A percentile compares a stretch with the other conserved stretches of the same genome.
Conservation (phyloP, 2,797 vertebrate genomes). For the Notamacropus eugenii region DNA sequence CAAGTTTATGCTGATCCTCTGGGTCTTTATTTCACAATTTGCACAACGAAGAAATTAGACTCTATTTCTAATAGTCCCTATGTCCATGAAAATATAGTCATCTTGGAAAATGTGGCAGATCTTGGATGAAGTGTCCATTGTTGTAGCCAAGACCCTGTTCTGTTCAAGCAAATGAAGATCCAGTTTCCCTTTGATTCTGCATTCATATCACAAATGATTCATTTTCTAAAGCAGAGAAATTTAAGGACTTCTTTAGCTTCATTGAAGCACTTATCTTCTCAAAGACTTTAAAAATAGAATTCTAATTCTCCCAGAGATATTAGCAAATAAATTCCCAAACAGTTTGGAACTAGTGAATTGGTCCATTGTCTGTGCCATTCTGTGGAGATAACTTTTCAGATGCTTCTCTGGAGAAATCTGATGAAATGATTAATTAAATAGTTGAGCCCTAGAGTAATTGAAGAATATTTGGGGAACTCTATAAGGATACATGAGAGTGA, state of each 20-base stretch:
- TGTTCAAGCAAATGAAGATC: background rate
- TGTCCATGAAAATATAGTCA: background rate
- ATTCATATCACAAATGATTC: slow-evolving; percentile 20
- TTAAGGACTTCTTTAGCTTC: slow-evolving; percentile 14
- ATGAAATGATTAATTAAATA: slow-evolving; percentile 78
- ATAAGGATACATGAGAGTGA: slow-evolving; percentile 63
- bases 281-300: background rate
- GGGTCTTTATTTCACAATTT: background rate
- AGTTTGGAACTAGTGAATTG: slow-evolving; percentile 6
- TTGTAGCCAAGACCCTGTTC: background rate
- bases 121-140: background rate
- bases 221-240: slow-evolving; percentile 37
- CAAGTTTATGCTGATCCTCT: background rate
- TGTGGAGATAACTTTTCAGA: slow-evolving; percentile 51
- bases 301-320: background rate
- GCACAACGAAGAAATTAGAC: background rate
- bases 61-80: background rate
- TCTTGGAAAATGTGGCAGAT: background rate
- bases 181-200: background rate
- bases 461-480: slow-evolving; percentile 67
- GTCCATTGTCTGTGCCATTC: background rate
- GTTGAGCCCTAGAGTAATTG: slow-evolving; percentile 62
- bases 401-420: slow-evolving; percentile 68
- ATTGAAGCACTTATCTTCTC: slow-evolving; percentile 1
- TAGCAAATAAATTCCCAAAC: slow-evolving; percentile 30